A percentile compares a stretch with the other conserved stretches of the same genome.
These are phyloP conservation scores for Macrophya alboannulata DNA, from an alignment of 2,888 invertebrate species.

Conservation along the genomic window DNA sequence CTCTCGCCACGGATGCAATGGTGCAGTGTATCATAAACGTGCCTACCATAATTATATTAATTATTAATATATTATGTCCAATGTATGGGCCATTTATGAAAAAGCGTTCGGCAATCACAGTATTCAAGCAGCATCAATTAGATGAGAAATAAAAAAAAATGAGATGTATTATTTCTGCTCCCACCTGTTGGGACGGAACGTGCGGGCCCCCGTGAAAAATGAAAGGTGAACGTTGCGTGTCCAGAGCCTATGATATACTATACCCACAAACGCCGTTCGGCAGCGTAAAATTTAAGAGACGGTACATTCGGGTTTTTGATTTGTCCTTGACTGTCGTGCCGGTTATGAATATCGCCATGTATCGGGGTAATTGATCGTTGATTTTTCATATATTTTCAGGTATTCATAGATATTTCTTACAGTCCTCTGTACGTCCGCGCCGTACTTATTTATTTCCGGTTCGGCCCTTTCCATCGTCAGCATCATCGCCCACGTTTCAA, in stretches of 20 bases:
- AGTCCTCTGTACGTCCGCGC: neutral
- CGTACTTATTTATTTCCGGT: slow-evolving; percentile 13
- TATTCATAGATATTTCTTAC: neutral
- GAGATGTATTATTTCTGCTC: neutral
- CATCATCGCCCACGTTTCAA: slow-evolving; percentile 30
- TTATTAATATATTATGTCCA: neutral
- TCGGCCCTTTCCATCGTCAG: slow-evolving; percentile 23
- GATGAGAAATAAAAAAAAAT: neutral
- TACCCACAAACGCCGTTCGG: neutral
- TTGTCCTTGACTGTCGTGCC: neutral
- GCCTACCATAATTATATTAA: neutral
- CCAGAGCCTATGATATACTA: neutral
- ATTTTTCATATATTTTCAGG: neutral
- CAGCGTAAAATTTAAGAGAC: neutral
- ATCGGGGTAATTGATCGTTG: neutral
- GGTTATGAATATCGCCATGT: neutral
- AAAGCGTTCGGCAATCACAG: neutral
- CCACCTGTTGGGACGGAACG: slow-evolving; percentile 15
- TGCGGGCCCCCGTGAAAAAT: neutral
- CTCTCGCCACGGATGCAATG: neutral
- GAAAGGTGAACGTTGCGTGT: neutral
- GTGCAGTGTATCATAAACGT: neutral
- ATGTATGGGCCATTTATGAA: neutral
- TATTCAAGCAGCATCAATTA: neutral
- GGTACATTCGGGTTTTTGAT: neutral